Base-by-base conservation (phyloP, 2,888 invertebrate genomes). In the Netelia melanura region DNA sequence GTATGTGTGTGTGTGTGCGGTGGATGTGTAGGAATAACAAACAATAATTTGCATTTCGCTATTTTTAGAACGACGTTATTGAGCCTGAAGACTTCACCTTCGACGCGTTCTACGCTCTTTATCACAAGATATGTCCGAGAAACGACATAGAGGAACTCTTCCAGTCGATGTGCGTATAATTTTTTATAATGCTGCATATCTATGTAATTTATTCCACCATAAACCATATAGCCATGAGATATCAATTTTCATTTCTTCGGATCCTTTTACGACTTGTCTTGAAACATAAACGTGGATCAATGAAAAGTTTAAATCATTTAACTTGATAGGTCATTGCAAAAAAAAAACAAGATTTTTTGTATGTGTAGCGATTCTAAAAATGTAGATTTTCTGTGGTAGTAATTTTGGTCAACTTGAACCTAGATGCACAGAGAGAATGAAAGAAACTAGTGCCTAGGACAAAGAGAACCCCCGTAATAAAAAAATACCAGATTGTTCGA, bases 141-240 rank as follows among this genome's bases (percentile, higher is more conserved):
- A 99, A 98, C 91, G 99, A 99, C 94, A 99, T 99, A 90, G 99
- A 99, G 92, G 99, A 99, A 93, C 95, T 99, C 43, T 99, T 99
- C 93, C 96, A 98, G 93, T 97, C 97, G 85, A 97, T 99, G 99
- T 99, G 95, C 97, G 98, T 96, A 87, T 77, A 72, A 25, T 64
- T 48, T 48, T 1, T 48, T 48, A 3, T 48, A 48, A 3, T 8
- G 3, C 1, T 48, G 48, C 48, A 48, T 48, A 30, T 30, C 2
- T 30, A 30, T 30, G 11, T 48, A 14, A 1, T 14, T 48, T 48
- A 14, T 48, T 11, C 8, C 48, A 6, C 38, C 38, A 6, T 38
- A 38, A 38, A 38, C 38, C 38, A 38, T 38, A 6, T 6, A 38
- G 6, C 38, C 38, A 38, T 38, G 38, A 38, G 38, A 8, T 38